phyloP scores from a whole-genome alignment of 1,140 invertebrate genomes.

The Solen grandis region DNA sequence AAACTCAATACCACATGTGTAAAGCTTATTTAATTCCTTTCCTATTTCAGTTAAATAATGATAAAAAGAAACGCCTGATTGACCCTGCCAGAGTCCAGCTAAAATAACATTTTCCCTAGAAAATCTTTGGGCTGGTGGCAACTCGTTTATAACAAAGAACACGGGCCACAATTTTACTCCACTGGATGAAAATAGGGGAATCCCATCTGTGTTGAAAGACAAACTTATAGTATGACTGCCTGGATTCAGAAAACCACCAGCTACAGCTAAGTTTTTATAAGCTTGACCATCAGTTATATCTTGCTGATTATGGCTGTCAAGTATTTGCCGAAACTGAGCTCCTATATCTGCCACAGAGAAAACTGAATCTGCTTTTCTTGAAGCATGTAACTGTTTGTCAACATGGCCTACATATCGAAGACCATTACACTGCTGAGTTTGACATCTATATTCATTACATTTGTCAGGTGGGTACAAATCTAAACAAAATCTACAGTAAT shows the following conservation, averaged over 20 bases:
- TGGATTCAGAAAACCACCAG: neutral
- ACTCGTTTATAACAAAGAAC: slow-evolving; percentile 32
- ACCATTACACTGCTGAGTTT: neutral
- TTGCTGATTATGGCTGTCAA: neutral
- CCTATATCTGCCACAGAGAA: neutral
- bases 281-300: neutral
- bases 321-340: neutral
- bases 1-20: slow-evolving; percentile 14
- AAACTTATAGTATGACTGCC: slow-evolving; percentile 2
- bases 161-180: slow-evolving; percentile 33
- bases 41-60: neutral
- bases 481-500: neutral
- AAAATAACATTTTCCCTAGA: slow-evolving; percentile 31
- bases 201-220: slow-evolving; percentile 44
- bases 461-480: neutral
- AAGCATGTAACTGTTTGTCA: neutral
- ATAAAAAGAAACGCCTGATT: slow-evolving; percentile 20
- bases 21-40: slow-evolving; percentile 18
- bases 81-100: slow-evolving; percentile 30
- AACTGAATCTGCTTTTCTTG: neutral
- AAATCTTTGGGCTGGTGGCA: slow-evolving; percentile 17
- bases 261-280: neutral
- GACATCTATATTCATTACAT: neutral
- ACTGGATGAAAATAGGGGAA: slow-evolving; percentile 20
- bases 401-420: neutral